phyloP scores from a whole-genome alignment of 2,797 vertebrate genomes.

The Onychomys arenicola region DNA sequence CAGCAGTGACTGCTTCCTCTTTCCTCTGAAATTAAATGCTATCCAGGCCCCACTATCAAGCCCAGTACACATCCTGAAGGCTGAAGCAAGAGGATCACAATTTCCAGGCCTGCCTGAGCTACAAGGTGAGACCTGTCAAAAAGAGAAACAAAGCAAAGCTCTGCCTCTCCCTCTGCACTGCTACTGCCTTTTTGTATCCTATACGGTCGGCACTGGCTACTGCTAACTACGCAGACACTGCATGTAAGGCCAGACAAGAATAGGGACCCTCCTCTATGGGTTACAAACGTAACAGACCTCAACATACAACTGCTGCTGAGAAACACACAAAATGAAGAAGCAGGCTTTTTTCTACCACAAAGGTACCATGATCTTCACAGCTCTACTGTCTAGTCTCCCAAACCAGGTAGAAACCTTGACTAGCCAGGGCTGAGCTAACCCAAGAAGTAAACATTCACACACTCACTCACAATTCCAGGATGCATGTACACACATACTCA shows the following conservation, averaged over 20 bases:
- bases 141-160: background rate
- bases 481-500: too few species aligned
- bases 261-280: too few species aligned
- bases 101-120: background rate
- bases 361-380: background rate
- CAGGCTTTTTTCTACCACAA: background rate
- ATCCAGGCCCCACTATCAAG: background rate
- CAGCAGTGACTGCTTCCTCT: background rate
- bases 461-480: background rate
- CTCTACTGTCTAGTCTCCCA: background rate
- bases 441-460: background rate
- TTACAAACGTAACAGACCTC: background rate
- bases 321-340: background rate
- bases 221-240: background rate
- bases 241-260: background rate
- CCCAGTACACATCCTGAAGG: background rate
- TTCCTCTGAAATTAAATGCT: background rate
- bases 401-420: background rate
- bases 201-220: background rate
- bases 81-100: background rate
- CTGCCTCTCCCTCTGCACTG: background rate
- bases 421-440: background rate
- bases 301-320: background rate
- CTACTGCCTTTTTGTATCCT: background rate
- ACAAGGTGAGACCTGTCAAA: too few species aligned